Conservation (phyloP, 2,797 vertebrate genomes). For the Fundulus diaphanus region DNA sequence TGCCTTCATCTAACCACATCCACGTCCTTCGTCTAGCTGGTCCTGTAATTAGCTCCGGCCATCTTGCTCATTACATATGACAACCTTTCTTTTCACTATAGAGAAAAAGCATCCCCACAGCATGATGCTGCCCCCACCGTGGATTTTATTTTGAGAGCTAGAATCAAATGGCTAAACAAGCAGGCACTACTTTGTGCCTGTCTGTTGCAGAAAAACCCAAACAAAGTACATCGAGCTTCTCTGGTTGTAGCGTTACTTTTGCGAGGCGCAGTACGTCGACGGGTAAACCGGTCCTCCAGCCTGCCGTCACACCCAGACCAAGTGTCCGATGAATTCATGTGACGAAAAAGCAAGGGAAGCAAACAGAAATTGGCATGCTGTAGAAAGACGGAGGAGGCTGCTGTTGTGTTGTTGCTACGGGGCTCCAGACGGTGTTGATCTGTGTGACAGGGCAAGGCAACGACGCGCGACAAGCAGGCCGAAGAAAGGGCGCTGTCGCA, state of each 20-base stretch:
- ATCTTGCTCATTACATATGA: neutral
- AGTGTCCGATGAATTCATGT: neutral
- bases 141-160: too few relatives aligned
- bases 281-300: neutral
- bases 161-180: too few relatives aligned
- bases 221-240: neutral
- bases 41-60: too few relatives aligned
- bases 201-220: too few relatives aligned
- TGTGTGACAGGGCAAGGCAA: slow-evolving; percentile 89
- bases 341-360: slow-evolving; percentile 12
- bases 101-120: neutral
- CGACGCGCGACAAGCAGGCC: slow-evolving; percentile 93
- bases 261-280: neutral
- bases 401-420: slow-evolving; percentile 24
- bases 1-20: too few relatives aligned
- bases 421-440: slow-evolving; percentile 55
- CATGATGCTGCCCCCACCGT: neutral
- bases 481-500: slow-evolving; percentile 91
- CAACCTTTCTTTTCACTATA: neutral
- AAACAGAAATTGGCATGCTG: slow-evolving; percentile 48
- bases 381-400: slow-evolving; percentile 20
- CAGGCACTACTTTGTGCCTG: neutral
- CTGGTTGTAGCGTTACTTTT: neutral
- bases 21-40: too few relatives aligned
- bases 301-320: neutral